Base-by-base conservation (phyloP, 1,140 invertebrate genomes). In the Meloidogyne floridensis region DNA sequence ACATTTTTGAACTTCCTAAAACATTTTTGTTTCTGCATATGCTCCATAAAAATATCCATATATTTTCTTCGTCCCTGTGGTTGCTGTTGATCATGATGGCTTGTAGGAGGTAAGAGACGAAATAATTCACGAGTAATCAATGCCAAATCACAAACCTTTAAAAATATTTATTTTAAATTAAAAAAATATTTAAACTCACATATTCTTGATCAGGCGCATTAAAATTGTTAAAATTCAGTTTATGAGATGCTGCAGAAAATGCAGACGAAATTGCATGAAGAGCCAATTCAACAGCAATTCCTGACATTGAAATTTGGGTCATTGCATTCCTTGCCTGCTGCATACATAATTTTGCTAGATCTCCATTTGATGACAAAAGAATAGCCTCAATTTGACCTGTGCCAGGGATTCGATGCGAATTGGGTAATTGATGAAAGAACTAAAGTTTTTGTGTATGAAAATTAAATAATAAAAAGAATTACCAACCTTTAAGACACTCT, bases 1-100 rank as follows among this genome's bases (percentile, higher is more conserved):
- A 65, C 77, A 18, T 70, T 79, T 47, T 79, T 79, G 13, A n/a
- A 51, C 7, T 72, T 78, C 47, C 47, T 79, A 51, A 79, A 79
- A 20, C 65, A 69, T 51, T 79, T 79, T n/a, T 79, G 77, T n/a
- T 79, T 72, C 20, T 79, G 77, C 65, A 79, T n/a, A 47, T 79
- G 77, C 43, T 79, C 77, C 77, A 79, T 43, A 32, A 79, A 71
- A 20, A 69, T 47, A 53, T 79, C 77, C 77, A 79, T 79, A 51
- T 79, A 79, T 47, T 79, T 79, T 65, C 77, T n/a, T 7, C 65
- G 69, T 8, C 65, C 20, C 13, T 79, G 54, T 18, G 69, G 42
- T 13, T 79, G 77, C 10, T 78, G 77, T 13, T 77, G 75, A 13
- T 56, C 56, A 32, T 56, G 75, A 2, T n/a, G 77, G 47, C 42